phyloP scores from a whole-genome alignment of 2,797 vertebrate species.

The Sebastes nivosus region DNA sequence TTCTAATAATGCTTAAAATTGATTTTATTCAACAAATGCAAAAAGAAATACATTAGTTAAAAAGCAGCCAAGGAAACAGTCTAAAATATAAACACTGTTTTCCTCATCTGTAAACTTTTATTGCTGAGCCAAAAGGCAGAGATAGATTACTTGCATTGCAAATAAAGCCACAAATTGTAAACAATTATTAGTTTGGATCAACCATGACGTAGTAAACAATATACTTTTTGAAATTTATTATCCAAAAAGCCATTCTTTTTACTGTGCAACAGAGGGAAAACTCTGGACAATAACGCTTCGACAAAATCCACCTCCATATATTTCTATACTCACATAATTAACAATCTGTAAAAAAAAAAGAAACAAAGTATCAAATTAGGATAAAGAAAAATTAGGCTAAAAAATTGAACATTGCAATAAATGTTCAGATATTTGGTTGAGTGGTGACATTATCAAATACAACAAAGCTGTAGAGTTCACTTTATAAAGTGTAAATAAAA shows the following conservation, averaged over 20 bases:
- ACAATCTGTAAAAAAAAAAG: background rate
- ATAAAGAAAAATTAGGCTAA: conserved; percentile 15
- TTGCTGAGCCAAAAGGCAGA: conserved; percentile 48
- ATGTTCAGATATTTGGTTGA: conserved; percentile 25
- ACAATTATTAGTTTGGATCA: conserved; percentile 42
- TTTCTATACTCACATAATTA: conserved; percentile 11
- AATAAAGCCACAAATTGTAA: conserved; percentile 53
- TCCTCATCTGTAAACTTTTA: conserved; percentile 54
- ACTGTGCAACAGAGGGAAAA: conserved; percentile 5
- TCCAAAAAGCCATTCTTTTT: background rate
- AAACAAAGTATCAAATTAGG: background rate
- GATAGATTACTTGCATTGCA: conserved; percentile 39
- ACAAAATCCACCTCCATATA: background rate
- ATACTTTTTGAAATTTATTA: conserved; percentile 16
- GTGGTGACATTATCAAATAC: background rate
- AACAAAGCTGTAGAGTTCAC: background rate
- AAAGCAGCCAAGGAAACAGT: conserved; percentile 6
- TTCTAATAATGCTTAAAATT: background rate
- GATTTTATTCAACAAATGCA: conserved; percentile 31
- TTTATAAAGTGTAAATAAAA: background rate
- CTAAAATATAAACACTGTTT: conserved; percentile 21
- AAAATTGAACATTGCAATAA: conserved; percentile 12
- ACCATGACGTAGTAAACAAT: conserved; percentile 43
- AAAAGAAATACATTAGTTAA: background rate
- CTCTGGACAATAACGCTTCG: background rate